phyloP scores from a whole-genome alignment of 2,113 vertebrate genomes.

The Pycnonotus jocosus region DNA sequence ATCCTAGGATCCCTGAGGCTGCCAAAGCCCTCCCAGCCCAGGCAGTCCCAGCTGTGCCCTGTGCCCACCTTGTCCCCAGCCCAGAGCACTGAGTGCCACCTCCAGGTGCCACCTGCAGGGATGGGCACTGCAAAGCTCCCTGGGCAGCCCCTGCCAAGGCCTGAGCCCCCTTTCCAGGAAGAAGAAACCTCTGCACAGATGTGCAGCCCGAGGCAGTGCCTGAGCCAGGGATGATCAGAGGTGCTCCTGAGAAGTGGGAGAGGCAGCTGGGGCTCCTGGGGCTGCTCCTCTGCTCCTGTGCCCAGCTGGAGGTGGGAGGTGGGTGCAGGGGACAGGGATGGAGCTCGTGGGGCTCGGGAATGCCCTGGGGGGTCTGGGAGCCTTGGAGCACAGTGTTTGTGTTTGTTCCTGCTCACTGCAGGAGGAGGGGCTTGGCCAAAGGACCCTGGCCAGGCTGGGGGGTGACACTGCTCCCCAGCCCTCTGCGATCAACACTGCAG shows the following conservation, averaged over 20 bases:
- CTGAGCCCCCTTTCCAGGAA: accelerated
- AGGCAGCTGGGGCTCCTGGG: background rate
- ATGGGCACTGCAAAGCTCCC: background rate
- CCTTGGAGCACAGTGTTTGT: accelerated
- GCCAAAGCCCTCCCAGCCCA: background rate
- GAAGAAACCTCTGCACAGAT: background rate
- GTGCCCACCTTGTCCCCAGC: background rate
- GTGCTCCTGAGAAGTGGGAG: background rate
- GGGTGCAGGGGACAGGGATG: background rate
- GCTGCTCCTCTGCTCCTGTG: background rate
- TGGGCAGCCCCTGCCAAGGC: background rate
- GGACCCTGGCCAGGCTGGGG: background rate
- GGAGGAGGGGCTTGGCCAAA: background rate
- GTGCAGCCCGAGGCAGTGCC: background rate
- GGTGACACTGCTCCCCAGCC: background rate
- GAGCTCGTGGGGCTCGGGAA: background rate
- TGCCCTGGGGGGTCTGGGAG: background rate
- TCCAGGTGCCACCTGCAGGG: background rate
- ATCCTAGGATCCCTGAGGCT: accelerated
- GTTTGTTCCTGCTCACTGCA: background rate
- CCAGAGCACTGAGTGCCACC: background rate
- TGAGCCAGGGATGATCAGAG: accelerated
- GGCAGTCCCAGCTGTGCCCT: accelerated
- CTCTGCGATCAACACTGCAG: accelerated
- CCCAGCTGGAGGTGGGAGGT: background rate